A percentile compares a stretch with the other conserved stretches of the same genome.
phyloP scores from a whole-genome alignment of 2,797 vertebrate species.

The Xyrichtys novacula region DNA sequence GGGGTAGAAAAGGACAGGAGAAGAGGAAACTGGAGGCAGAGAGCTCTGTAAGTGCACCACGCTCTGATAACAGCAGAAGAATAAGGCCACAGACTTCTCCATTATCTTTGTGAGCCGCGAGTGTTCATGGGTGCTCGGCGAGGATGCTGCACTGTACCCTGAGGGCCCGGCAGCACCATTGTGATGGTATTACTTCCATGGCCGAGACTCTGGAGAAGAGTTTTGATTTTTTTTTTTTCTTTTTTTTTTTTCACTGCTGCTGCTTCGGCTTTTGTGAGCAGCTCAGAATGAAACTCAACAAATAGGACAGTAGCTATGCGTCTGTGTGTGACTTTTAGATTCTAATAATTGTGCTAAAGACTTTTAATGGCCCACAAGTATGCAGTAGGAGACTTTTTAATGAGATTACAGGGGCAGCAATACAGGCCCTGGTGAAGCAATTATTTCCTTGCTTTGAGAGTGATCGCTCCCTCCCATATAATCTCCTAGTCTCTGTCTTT shows the following conservation, averaged over 20 bases:
- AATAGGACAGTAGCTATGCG: constrained; percentile 41
- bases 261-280: constrained; percentile 60
- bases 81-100: constrained; percentile 78
- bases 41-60: constrained; percentile 75
- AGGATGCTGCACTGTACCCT: constrained; percentile 71
- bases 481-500: constrained; percentile 70
- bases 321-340: constrained; percentile 60
- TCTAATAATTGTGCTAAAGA: constrained; percentile 77
- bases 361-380: constrained; percentile 79
- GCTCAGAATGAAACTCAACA: constrained; percentile 46
- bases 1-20: constrained; percentile 65
- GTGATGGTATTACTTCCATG: constrained; percentile 83
- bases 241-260: not conserved
- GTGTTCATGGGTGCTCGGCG: constrained; percentile 71
- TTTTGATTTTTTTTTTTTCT: constrained; percentile 28
- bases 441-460: constrained; percentile 80
- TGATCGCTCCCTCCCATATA: constrained; percentile 65
- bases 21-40: constrained; percentile 46
- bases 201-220: constrained; percentile 73
- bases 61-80: constrained; percentile 78
- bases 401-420: constrained; percentile 80
- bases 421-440: constrained; percentile 73
- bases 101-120: constrained; percentile 78
- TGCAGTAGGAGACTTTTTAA: constrained; percentile 79
- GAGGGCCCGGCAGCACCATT: constrained; percentile 73